Conservation (phyloP, 1,140 invertebrate species). For the Anagrus nilaparvatae region DNA sequence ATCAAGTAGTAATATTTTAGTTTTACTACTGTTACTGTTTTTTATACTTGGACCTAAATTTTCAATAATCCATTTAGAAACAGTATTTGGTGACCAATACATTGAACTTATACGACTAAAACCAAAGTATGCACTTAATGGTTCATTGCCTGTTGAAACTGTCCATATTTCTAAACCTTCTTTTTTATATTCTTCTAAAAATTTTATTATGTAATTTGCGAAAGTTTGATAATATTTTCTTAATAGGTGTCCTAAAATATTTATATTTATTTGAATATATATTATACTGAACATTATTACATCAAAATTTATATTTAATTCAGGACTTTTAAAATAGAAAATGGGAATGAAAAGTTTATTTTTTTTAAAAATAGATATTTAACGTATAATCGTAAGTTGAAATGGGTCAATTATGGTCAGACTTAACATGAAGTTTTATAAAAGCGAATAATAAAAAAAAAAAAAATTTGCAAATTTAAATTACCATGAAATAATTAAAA, state of each 20-base stretch:
- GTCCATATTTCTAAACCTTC: conserved; percentile 49
- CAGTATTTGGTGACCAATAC: conserved; percentile 49
- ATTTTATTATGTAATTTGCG: conserved; percentile 69
- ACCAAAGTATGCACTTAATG: conserved; percentile 44
- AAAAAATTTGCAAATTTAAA: too few relatives aligned
- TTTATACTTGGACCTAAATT: conserved; percentile 59
- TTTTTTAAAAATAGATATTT: too few relatives aligned
- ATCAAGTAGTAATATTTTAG: conserved; percentile 60
- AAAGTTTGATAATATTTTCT: conserved; percentile 63
- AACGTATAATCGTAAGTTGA: too few relatives aligned
- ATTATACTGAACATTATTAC: too few relatives aligned
- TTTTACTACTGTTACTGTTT: conserved; percentile 43
- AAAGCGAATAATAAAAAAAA: too few relatives aligned
- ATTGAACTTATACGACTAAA: conserved; percentile 62
- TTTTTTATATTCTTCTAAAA: conserved; percentile 43
- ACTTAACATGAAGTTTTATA: too few relatives aligned
- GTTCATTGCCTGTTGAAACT: conserved; percentile 57
- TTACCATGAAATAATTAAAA: too few relatives aligned
- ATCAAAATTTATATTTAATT: too few relatives aligned
- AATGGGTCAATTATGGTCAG: too few relatives aligned
- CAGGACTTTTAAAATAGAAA: too few relatives aligned
- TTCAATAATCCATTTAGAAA: conserved; percentile 55
- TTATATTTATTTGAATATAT: too few relatives aligned
- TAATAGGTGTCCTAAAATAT: conserved; percentile 46
- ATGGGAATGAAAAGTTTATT: too few relatives aligned